phyloP scores from a whole-genome alignment of 1,140 invertebrate genomes.

The Caenorhabditis inopinata region DNA sequence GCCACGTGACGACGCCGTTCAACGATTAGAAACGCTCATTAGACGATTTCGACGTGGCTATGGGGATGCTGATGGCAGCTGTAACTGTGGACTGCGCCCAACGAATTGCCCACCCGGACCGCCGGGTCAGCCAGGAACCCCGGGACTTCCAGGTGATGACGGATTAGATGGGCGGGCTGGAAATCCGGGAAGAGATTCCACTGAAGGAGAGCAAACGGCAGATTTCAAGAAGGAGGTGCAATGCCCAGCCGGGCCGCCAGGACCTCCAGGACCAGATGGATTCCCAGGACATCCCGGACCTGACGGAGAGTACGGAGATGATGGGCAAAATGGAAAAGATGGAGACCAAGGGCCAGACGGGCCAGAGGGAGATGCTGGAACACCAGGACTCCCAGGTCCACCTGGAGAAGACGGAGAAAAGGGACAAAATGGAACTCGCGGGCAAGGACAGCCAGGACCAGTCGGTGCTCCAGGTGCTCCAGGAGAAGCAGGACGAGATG shows the following conservation, averaged over 20 bases:
- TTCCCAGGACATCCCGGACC: constrained; percentile 30
- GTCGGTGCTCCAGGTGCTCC: not conserved
- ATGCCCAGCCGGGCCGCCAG: constrained; percentile 13
- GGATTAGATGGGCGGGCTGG: constrained; percentile 57
- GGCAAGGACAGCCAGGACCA: constrained; percentile 12
- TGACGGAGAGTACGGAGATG: not conserved
- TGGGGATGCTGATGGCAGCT: constrained; percentile 5
- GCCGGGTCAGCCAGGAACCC: constrained; percentile 53
- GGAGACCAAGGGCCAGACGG: constrained; percentile 16
- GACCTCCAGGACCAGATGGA: constrained; percentile 23
- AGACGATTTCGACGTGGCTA: not conserved
- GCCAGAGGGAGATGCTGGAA: constrained; percentile 7
- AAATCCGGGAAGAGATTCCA: constrained; percentile 9
- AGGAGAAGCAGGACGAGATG: constrained; percentile 20
- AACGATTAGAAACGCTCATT: constrained; percentile 1
- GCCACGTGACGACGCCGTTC: constrained; percentile 18
- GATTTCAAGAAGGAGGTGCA: constrained; percentile 18
- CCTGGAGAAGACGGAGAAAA: not conserved
- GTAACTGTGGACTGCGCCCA: constrained; percentile 37
- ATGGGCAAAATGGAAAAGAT: constrained; percentile 30
- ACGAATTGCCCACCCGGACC: constrained; percentile 51
- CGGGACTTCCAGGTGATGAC: constrained; percentile 56
- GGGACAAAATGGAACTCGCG: constrained; percentile 25
- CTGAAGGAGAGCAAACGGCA: constrained; percentile 19
- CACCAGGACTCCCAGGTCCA: constrained; percentile 26